Conservation (phyloP, 2,113 vertebrate species). For the Esox niger region DNA sequence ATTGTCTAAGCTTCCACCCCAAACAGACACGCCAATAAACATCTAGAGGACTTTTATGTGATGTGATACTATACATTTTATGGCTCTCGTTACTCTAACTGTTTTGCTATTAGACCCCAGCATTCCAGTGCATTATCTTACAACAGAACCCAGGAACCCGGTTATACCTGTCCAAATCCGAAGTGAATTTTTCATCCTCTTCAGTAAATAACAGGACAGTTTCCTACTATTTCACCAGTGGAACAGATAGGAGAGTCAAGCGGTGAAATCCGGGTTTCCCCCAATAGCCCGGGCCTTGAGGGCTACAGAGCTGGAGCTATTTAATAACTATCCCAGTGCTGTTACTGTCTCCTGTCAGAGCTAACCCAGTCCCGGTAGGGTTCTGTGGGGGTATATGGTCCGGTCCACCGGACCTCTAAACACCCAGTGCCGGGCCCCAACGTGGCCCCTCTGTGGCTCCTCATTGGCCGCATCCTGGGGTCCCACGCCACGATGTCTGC, state of each 20-base stretch:
- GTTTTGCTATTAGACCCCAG: background rate
- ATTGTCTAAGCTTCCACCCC: conserved; percentile 24
- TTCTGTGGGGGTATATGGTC: background rate
- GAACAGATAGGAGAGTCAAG: background rate
- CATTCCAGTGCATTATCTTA: background rate
- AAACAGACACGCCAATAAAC: conserved; percentile 10
- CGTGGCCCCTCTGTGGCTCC: background rate
- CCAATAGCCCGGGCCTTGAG: background rate
- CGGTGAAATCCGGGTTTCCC: conserved; percentile 13
- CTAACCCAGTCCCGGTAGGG: background rate
- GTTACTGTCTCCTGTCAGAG: background rate
- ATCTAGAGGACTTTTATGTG: background rate
- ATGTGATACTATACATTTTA: conserved; percentile 5
- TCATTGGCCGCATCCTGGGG: no score
- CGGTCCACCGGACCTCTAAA: background rate
- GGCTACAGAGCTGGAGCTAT: background rate
- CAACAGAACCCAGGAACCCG: conserved; percentile 21
- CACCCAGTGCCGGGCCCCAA: background rate
- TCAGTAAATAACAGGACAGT: conserved; percentile 15
- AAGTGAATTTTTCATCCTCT: conserved; percentile 33
- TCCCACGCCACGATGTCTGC: conserved; percentile 3
- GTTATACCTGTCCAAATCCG: background rate
- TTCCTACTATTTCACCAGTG: conserved; percentile 6
- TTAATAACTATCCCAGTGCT: background rate
- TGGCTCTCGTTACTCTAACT: background rate